phyloP scores from a whole-genome alignment of 2,797 vertebrate species.

The Alouatta caraya region DNA sequence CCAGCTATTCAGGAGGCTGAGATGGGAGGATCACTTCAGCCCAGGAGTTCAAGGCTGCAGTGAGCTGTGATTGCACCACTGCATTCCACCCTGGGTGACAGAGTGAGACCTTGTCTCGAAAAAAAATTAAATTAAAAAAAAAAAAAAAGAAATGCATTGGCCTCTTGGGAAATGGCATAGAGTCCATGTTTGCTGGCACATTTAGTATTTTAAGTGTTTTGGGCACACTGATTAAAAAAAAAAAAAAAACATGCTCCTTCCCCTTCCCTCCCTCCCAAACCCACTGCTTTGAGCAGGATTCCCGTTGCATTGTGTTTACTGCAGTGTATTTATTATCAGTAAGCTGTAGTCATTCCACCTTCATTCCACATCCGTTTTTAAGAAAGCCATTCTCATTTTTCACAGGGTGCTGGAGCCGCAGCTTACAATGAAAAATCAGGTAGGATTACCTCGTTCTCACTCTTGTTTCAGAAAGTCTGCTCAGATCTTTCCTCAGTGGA shows the following conservation, averaged over 20 bases:
- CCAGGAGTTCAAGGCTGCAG: background rate
- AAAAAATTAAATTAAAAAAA: background rate
- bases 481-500: conserved; percentile 3
- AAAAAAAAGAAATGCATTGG: background rate
- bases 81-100: background rate
- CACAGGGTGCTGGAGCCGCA: conserved; percentile 21
- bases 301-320: background rate
- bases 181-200: background rate
- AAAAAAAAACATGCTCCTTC: background rate
- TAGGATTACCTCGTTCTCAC: conserved; percentile 22
- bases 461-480: background rate
- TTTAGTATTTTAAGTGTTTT: background rate
- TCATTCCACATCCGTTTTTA: background rate
- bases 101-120: background rate
- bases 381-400: conserved; percentile 25
- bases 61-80: background rate
- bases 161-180: background rate
- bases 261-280: background rate
- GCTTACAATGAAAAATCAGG: conserved; percentile 50
- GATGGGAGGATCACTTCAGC: background rate
- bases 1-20: background rate
- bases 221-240: background rate
- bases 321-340: background rate
- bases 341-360: background rate
- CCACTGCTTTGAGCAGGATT: background rate